Evolutionary conservation across 2,888 invertebrate species (phyloP), one percentile per base, ranked within the genome.

Genomic region (Agonopterix subpropinquella): DNA sequence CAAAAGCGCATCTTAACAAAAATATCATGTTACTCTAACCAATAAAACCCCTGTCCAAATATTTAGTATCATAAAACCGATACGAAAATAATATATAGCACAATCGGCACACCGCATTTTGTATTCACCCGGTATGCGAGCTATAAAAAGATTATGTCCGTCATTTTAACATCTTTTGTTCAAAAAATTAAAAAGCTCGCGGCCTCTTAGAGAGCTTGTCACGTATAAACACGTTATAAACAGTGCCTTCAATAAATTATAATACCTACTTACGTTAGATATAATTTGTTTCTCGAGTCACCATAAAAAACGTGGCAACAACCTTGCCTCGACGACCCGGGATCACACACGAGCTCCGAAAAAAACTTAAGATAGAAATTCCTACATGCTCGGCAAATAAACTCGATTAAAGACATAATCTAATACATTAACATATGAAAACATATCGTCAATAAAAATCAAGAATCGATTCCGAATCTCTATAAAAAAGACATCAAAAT

Each of bases 41-140:
- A 73, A 83, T 84, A 81, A 83, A 82, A 84, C 72, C 80, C 78
- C 68, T 82, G 86, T 88, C 86, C 80, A 87, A 88, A 87, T 84
- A 87, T 88, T 87, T 87, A 69, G 78, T 79, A 80, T 77, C 81
- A 86, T 83, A 84, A 87, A 86, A 81, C 77, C 79, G 67, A 87
- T 86, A 81, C 77, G 73, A 73, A 74, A 73, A 71, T 82, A 86
- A 86, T 79, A 84, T 86, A 85, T 84, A 82, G 84, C 77, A 71
- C 71, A 86, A 85, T 87, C 85, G 73, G 73, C 74, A 62, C 67
- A 62, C 61, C 67, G 55, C 75, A 82, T 88, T 82, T 28, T 78
- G 81, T 87, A 87, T 87, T 83, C 87, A 73, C 62, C 65, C 64
- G 69, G 75, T 61, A 76, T 72, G 66, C 66, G 57, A 62, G 76